These are phyloP conservation scores for Pantherophis guttatus DNA, from an alignment of 2,113 vertebrate genomes.

Conservation along the genomic window DNA sequence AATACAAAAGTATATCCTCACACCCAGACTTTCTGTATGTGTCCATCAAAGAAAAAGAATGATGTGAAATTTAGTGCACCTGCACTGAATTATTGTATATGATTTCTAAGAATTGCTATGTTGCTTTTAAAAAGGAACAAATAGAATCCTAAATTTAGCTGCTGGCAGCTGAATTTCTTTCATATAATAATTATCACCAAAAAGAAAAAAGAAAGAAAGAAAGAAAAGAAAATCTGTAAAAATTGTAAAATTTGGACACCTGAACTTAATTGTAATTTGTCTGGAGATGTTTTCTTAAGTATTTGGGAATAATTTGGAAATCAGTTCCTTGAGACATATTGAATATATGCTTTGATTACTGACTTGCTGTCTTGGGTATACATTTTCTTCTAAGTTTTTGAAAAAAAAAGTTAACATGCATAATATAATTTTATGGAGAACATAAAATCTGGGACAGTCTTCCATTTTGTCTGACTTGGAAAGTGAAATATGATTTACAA, in stretches of 20 bases:
- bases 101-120: background rate
- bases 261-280: slow-evolving; percentile 3
- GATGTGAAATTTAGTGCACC: background rate
- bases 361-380: background rate
- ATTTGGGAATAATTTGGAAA: background rate
- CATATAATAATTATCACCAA: background rate
- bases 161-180: background rate
- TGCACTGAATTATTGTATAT: background rate
- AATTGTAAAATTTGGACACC: background rate
- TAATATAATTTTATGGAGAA: background rate
- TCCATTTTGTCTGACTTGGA: slow-evolving; percentile 7
- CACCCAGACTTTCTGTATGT: background rate
- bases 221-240: background rate
- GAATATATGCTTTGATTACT: background rate
- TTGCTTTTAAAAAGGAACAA: background rate
- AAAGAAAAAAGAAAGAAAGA: background rate
- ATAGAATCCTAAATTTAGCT: background rate
- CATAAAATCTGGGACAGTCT: background rate
- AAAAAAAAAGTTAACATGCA: background rate
- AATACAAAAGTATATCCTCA: background rate
- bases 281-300: background rate
- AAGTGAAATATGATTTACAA: slow-evolving; percentile 34
- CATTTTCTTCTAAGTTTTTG: background rate
- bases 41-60: background rate
- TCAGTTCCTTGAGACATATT: background rate